Evolutionary conservation across 2,113 vertebrate genomes (phyloP).

Genomic region (Calyptomena viridis): DNA sequence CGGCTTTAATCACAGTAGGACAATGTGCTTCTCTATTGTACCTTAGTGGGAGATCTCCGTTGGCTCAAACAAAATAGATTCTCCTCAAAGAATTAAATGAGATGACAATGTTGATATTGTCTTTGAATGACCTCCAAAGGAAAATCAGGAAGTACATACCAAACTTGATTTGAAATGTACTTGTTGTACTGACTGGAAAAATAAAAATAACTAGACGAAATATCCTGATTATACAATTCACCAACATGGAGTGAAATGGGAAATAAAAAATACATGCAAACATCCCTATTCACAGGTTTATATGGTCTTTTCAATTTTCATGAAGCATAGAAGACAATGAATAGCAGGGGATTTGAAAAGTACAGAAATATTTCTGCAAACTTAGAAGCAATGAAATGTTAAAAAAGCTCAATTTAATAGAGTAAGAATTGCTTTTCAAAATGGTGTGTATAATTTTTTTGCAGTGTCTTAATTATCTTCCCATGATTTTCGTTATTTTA

Average conservation of each 20-base stretch:
- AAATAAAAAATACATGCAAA: constrained; percentile 18
- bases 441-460: neutral
- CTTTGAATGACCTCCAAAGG: constrained; percentile 70
- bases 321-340: constrained; percentile 46
- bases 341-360: constrained; percentile 34
- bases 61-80: constrained; percentile 59
- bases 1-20: constrained; percentile 48
- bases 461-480: neutral
- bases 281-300: neutral
- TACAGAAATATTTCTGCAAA: neutral
- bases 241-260: neutral
- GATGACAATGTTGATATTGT: constrained; percentile 64
- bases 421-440: constrained; percentile 19
- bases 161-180: constrained; percentile 67
- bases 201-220: constrained; percentile 37
- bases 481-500: constrained; percentile 8
- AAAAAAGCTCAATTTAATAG: constrained; percentile 1
- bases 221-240: constrained; percentile 21
- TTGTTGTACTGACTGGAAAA: constrained; percentile 23
- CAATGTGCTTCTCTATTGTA: constrained; percentile 37
- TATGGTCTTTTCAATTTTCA: constrained; percentile 44
- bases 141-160: constrained; percentile 68
- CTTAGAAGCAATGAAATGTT: neutral
- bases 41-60: constrained; percentile 56
- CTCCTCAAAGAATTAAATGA: constrained; percentile 66